phyloP scores from a whole-genome alignment of 2,113 vertebrate species.

The Egretta garzetta region DNA sequence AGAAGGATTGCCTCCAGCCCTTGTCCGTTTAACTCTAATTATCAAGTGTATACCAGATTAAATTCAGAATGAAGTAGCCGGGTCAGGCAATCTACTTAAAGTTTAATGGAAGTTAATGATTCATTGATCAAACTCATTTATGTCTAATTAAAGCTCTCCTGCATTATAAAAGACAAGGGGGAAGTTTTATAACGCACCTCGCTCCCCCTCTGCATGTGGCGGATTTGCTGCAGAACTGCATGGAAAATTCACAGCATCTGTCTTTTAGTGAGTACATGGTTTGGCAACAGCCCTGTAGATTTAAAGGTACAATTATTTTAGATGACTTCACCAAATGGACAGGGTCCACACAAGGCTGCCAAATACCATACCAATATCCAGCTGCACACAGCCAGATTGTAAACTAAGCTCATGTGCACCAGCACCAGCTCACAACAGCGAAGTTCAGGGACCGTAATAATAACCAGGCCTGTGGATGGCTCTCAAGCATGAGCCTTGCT shows the following conservation, averaged over 20 bases:
- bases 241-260: constrained; percentile 12
- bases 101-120: constrained; percentile 82
- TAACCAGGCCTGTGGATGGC: background rate
- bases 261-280: background rate
- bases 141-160: constrained; percentile 79
- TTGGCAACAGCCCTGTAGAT: background rate
- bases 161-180: constrained; percentile 56
- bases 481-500: background rate
- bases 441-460: background rate
- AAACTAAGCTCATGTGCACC: background rate
- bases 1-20: constrained; percentile 65
- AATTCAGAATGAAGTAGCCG: constrained; percentile 69
- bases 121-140: constrained; percentile 82
- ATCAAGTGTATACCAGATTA: constrained; percentile 72
- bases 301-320: constrained; percentile 45
- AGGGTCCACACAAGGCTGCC: constrained; percentile 1
- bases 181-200: constrained; percentile 22
- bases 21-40: constrained; percentile 73
- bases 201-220: background rate
- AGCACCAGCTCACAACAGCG: background rate
- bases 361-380: background rate
- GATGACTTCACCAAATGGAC: constrained; percentile 14
- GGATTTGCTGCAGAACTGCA: background rate
- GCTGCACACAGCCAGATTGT: background rate
- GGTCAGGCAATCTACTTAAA: constrained; percentile 78